Base-by-base conservation (phyloP, 1,140 invertebrate species). In the Eubasilissa regina region DNA sequence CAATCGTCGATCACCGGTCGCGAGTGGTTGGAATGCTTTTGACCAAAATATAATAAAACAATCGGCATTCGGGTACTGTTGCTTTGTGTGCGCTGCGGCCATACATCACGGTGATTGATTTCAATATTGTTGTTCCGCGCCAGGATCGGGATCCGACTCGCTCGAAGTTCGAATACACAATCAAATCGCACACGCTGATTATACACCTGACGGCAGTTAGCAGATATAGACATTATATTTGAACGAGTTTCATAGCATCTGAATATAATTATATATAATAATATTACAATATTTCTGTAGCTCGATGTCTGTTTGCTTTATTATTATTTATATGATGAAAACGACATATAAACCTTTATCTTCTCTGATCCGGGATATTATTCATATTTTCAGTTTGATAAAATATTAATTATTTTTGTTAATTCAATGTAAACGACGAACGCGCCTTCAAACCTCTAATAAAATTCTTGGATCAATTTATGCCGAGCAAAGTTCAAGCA, bases 161-260 rank as follows among this genome's bases (percentile, higher is more conserved):
- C n/a, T 35, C 44, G 12, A 10, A 48, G 11, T 10, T n/a, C 64
- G 25, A 44, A 35, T 35, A 35, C 25, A 35, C 13, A 64, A 43
- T 25, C 19, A 25, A 25, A 4, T 64, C 48, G 47, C 64, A 48
- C 44, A 25, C 64, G 45, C 45, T 68, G 43, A 45, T 68, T 68
- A 68, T 19, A n/a, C 17, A 35, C 64, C 44, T 45, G 35, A 64
- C n/a, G 60, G 21, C 64, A 19, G 70, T 73, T 73, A 55, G 48
- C 51, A 48, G 70, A 73, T 73, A 44, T 73, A 73, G n/a, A 73
- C 47, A 73, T 47, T 68, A 68, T 21, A 19, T 68, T 47, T 47
- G 43, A 47, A 68, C 64, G 64, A 68, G 43, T 25, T 64, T 64
- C 25, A 35, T 25, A 64, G 25, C 35, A 43, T 12, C 12, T 56